Base-by-base conservation (phyloP, 2,113 vertebrate species). In the Campylomormyrus numenius region DNA sequence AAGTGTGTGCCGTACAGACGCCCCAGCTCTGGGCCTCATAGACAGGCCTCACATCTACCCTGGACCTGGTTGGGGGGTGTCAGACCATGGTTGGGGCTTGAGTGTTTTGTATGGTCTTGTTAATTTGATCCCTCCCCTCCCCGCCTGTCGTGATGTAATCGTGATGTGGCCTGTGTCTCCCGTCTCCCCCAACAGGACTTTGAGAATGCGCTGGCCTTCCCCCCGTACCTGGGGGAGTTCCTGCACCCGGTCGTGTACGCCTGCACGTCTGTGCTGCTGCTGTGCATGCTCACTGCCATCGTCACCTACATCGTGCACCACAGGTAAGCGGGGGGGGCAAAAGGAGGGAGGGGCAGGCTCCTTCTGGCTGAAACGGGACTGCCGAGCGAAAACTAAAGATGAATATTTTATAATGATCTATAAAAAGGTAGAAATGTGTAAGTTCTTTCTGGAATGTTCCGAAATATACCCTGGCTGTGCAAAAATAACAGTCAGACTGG, bases 241-340 rank as follows among this genome's bases (percentile, higher is more conserved):
- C 96, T 99, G 93, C 98, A 99, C 95, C 98, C 98, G 88, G 98
- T 99, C 95, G 98, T 99, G 92, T 99, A 99, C 17, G 98, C 98
- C 85, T 99, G 98, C 95, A 99, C 98, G 0, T 97, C 98, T 0
- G 97, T 99, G 92, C 98, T 98, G 97, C 95, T 99, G 91, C 95
- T 99, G 89, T 99, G 98, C 91, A 95, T 99, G 77, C 96, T 99
- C 11, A 95, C 97, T 92, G 98, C 98, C 27, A 96, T 97, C 90
- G 91, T 97, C 92, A 99, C 98, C 92, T 99, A 99, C 91, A 91
- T 98, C 74, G 94, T 98, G 80, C 97, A 98, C 93, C 96, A 96
- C 94, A 97, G 97, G 98, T 98, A 93, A 93, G 62, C 0, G 58
- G 58, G 13, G 50, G 50, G 50, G 50, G 7, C 66, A 74, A 13